Conservation (phyloP, 1,140 invertebrate species). For the Neoseiulus cucumeris region DNA sequence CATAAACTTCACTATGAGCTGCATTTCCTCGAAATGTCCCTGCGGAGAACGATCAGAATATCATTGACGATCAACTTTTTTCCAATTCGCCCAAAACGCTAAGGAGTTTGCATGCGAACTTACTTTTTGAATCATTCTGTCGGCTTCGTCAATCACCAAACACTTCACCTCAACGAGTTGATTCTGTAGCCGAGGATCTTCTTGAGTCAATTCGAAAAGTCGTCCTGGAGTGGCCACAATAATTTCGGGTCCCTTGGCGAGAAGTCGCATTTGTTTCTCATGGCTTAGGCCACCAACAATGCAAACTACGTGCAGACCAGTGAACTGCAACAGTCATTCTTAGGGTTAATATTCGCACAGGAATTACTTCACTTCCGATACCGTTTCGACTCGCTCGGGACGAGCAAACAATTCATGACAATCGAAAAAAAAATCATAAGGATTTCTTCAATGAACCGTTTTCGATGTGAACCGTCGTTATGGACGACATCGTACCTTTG, state of each 20-base stretch:
- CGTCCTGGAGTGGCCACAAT: slow-evolving; percentile 87
- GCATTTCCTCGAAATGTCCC: slow-evolving; percentile 84
- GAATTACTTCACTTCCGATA: not conserved
- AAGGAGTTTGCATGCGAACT: not conserved
- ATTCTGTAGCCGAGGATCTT: slow-evolving; percentile 30
- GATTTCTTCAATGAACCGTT: too few species aligned
- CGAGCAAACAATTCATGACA: too few species aligned
- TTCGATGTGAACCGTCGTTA: too few species aligned
- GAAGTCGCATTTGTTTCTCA: slow-evolving; percentile 72
- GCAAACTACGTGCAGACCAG: not conserved
- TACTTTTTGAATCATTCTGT: slow-evolving; percentile 77
- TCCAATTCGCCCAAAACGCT: too few species aligned
- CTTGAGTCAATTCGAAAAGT: slow-evolving; percentile 71
- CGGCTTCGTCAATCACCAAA: slow-evolving; percentile 92
- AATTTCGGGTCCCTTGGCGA: slow-evolving; percentile 64
- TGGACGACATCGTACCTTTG: slow-evolving; percentile 38
- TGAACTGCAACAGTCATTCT: slow-evolving; percentile 38
- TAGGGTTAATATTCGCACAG: slow-evolving; percentile 13
- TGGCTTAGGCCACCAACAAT: slow-evolving; percentile 69
- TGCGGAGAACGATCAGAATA: too few species aligned
- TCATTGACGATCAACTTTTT: too few species aligned
- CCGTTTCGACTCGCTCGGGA: too few species aligned
- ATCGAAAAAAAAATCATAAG: too few species aligned
- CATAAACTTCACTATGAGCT: slow-evolving; percentile 53
- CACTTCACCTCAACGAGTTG: slow-evolving; percentile 36